phyloP scores from a whole-genome alignment of 2,888 invertebrate genomes.

The Pantelozetes paolii region DNA sequence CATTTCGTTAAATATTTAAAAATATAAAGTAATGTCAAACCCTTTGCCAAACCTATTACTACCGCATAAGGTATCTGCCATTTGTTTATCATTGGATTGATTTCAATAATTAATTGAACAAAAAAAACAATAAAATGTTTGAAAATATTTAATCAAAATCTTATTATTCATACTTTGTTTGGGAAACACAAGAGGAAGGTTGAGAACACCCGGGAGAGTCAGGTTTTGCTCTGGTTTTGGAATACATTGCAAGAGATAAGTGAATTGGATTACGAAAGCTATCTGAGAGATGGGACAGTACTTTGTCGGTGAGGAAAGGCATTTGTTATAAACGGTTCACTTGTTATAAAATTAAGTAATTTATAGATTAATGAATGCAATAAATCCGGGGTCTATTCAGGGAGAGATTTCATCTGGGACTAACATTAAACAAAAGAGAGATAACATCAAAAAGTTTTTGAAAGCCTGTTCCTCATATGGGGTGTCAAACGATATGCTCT shows the following conservation, averaged over 20 bases:
- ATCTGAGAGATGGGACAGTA: constrained; percentile 48
- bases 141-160: too few relatives aligned
- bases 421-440: constrained; percentile 49
- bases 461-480: constrained; percentile 52
- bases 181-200: constrained; percentile 2
- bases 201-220: constrained; percentile 46
- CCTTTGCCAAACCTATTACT: constrained; percentile 23
- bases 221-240: constrained; percentile 49
- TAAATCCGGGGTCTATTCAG: constrained; percentile 47
- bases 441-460: constrained; percentile 54
- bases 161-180: neutral
- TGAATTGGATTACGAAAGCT: constrained; percentile 48
- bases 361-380: constrained; percentile 49
- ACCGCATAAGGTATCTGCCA: constrained; percentile 4
- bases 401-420: constrained; percentile 46
- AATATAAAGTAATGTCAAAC: neutral
- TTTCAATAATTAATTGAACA: too few relatives aligned
- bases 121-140: too few relatives aligned
- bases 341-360: too few relatives aligned
- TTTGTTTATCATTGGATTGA: too few relatives aligned
- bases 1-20: neutral
- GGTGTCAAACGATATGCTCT: constrained; percentile 47
- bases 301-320: constrained; percentile 47
- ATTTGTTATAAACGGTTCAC: too few relatives aligned
- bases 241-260: constrained; percentile 48